Percentiles rank a stretch among this genome's conserved stretches.
Conservation (phyloP, 2,797 vertebrate species). For the Nyctibius grandis region DNA sequence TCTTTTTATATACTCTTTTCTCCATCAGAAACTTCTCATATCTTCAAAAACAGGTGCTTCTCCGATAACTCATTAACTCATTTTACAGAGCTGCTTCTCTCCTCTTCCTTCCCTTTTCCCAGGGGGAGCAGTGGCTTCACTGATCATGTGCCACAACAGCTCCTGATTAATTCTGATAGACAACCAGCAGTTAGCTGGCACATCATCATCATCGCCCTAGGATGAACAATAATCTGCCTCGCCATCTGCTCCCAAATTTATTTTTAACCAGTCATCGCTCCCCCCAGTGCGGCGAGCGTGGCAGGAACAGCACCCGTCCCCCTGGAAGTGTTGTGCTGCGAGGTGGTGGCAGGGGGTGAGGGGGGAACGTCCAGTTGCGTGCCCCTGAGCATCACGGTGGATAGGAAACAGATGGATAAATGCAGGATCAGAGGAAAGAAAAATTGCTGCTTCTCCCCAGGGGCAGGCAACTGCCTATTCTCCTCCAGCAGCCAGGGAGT, state of each 20-base stretch:
- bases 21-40: not conserved
- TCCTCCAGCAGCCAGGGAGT: not conserved
- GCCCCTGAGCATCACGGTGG: not conserved
- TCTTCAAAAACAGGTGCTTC: not conserved
- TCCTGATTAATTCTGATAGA: constrained; percentile 65
- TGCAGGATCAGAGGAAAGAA: not conserved
- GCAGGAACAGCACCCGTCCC: not conserved
- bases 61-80: not conserved
- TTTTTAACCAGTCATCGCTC: constrained; percentile 16
- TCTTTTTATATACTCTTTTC: not conserved
- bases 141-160: constrained; percentile 13
- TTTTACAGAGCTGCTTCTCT: not conserved
- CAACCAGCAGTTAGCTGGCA: constrained; percentile 59
- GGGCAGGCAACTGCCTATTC: not conserved
- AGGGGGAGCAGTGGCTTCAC: not conserved
- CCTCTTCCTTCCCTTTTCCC: not conserved
- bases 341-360: not conserved
- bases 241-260: constrained; percentile 54
- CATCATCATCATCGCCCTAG: constrained; percentile 41
- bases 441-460: not conserved
- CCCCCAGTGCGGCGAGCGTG: fast-evolving
- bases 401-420: not conserved
- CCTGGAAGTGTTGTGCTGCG: not conserved
- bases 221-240: constrained; percentile 55
- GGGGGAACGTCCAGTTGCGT: fast-evolving